These are phyloP conservation scores for Rhadinocentrus ornatus DNA, from an alignment of 2,797 vertebrate genomes.

Conservation along the genomic window DNA sequence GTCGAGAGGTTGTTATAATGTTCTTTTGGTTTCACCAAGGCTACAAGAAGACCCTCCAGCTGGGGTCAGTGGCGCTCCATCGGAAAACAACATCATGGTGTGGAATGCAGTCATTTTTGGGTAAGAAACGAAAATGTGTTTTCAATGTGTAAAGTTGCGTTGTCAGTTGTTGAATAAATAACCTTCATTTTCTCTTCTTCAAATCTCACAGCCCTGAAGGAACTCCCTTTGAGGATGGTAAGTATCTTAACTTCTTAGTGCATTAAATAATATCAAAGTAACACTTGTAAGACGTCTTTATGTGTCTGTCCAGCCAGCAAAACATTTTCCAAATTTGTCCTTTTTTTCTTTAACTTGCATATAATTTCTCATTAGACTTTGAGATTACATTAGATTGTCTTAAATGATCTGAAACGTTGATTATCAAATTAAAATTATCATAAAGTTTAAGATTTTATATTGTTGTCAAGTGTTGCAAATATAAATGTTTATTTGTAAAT, in stretches of 20 bases:
- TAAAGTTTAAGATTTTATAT: neutral
- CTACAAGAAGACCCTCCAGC: constrained; percentile 98
- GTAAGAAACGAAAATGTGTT: constrained; percentile 77
- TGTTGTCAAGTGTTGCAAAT: too few relatives aligned
- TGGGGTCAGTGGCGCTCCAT: constrained; percentile 95
- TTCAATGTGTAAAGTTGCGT: neutral
- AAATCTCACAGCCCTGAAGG: constrained; percentile 89
- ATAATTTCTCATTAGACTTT: too few relatives aligned
- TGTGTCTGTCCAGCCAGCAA: neutral
- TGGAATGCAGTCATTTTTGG: constrained; percentile 99
- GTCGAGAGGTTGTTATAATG: neutral
- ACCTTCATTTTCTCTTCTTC: constrained; percentile 4
- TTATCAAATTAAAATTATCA: neutral
- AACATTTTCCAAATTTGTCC: too few relatives aligned
- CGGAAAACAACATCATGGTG: constrained; percentile 99
- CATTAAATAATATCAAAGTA: neutral
- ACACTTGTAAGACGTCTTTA: neutral
- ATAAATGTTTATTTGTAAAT: too few relatives aligned
- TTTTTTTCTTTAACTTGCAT: neutral
- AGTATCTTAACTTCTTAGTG: constrained; percentile 60
- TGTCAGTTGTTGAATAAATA: constrained; percentile 3
- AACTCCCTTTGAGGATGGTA: constrained; percentile 98
- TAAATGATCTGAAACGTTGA: neutral
- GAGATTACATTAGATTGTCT: neutral
- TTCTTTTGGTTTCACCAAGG: constrained; percentile 72